Evolutionary conservation across 2,888 invertebrate species (phyloP).

Genomic region (Thymelicus acteon): DNA sequence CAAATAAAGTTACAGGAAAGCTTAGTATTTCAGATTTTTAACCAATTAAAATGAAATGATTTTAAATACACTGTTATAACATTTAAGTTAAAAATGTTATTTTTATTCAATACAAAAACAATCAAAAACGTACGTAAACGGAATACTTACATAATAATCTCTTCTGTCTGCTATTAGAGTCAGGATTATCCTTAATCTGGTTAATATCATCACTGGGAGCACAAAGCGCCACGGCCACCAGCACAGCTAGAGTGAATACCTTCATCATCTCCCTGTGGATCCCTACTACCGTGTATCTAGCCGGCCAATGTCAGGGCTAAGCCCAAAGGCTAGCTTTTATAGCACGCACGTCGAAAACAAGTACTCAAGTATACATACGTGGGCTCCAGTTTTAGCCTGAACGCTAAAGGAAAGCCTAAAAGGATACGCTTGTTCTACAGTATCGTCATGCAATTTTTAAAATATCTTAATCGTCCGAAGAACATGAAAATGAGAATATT

Average conservation of each 20-base stretch:
- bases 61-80: too few relatives aligned
- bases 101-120: too few relatives aligned
- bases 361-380: slow-evolving; percentile 66
- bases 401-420: slow-evolving; percentile 71
- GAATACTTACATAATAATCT: slow-evolving; percentile 67
- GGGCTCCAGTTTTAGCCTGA: slow-evolving; percentile 76
- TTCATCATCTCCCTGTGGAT: slow-evolving; percentile 57
- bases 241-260: slow-evolving; percentile 51
- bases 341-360: slow-evolving; percentile 69
- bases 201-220: slow-evolving; percentile 43
- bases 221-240: slow-evolving; percentile 48
- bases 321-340: slow-evolving; percentile 76
- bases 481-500: slow-evolving; percentile 25
- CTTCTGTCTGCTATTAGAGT: slow-evolving; percentile 55
- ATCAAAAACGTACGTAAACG: neutral
- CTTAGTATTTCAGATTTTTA: too few relatives aligned
- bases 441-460: slow-evolving; percentile 36
- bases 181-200: slow-evolving; percentile 41
- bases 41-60: too few relatives aligned
- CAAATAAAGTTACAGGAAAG: too few relatives aligned
- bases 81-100: too few relatives aligned
- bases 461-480: slow-evolving; percentile 19
- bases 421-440: slow-evolving; percentile 68
- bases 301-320: slow-evolving; percentile 81
- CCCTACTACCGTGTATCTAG: slow-evolving; percentile 52